Evolutionary conservation across 1,140 invertebrate genomes (phyloP), one percentile per base, ranked within the genome.

Genomic region (Diabrotica undecimpunctata): DNA sequence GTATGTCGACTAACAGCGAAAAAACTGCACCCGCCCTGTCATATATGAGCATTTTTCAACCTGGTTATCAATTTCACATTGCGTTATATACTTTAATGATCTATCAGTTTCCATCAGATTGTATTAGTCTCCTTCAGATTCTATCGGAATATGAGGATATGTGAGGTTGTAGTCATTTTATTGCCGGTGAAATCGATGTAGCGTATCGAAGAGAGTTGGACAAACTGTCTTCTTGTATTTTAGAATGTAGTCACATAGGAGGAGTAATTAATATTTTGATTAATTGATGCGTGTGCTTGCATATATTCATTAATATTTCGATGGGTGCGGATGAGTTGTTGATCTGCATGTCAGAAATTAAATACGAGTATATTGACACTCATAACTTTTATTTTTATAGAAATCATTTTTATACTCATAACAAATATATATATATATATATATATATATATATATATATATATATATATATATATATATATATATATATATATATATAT

Each of bases 41-140:
- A 46, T 46, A 46, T 46, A 46, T 25, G 25, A n/a, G n/a, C 41
- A 46, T 46, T 46, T 46, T 46, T 46, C 41, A 46, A 46, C 41
- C 41, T 46, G 41, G 41, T 46, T 46, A 46, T 46, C 41, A 46
- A 46, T 46, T 46, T 46, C 41, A 46, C 41, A 46, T 46, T 46
- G 41, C 41, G 41, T 46, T 46, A 46, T 46, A 46, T n/a, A 46
- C 41, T 8, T 46, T 46, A 46, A 46, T 46, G 41, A 46, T 46
- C 41, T 46, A 46, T 46, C 41, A 46, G 41, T 46, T 46, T 46
- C 8, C n/a, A 46, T 46, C 41, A 46, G 41, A 46, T 46, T 46
- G 41, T 46, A 46, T 46, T 46, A 46, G 41, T 46, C 41, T 46
- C 41, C 41, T 10, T n/a, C 41, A 46, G 41, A 46, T 46, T 46